A percentile compares a stretch with the other conserved stretches of the same genome.
These are phyloP conservation scores for Conger conger DNA, from an alignment of 2,113 vertebrate species.

Conservation along the genomic window DNA sequence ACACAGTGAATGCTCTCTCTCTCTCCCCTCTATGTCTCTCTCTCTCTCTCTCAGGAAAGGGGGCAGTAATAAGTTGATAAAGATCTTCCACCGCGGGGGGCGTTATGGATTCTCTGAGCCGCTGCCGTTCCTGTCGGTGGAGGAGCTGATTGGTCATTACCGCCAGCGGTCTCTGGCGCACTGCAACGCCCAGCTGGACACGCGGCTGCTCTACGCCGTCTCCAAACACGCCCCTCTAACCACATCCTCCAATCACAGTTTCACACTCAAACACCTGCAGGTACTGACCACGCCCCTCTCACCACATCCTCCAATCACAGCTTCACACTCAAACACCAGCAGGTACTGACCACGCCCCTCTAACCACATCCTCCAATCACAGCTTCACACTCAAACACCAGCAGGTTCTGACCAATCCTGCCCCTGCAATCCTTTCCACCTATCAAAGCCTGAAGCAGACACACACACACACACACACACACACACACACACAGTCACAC, in stretches of 20 bases:
- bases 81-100: conserved; percentile 91
- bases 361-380: no score
- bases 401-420: conserved; percentile 73
- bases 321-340: conserved; percentile 60
- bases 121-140: conserved; percentile 88
- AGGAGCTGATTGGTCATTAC: conserved; percentile 94
- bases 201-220: conserved; percentile 87
- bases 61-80: conserved; percentile 93
- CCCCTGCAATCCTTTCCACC: no score
- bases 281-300: no score
- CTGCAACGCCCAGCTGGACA: conserved; percentile 91
- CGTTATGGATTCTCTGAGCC: conserved; percentile 96
- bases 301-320: no score
- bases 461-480: neutral
- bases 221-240: conserved; percentile 66
- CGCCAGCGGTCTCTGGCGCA: conserved; percentile 90
- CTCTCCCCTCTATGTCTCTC: neutral
- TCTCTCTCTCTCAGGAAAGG: conserved; percentile 78
- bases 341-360: conserved; percentile 65
- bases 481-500: neutral
- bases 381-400: conserved; percentile 54
- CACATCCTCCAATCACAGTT: neutral
- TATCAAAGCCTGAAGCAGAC: neutral
- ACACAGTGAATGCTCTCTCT: neutral
- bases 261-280: neutral